Evolutionary conservation across 30 jellyfish, hydroid and myxozoan genomes (phyloP), one percentile per base, ranked within the genome.

Genomic region (Euphysa ruthae): DNA sequence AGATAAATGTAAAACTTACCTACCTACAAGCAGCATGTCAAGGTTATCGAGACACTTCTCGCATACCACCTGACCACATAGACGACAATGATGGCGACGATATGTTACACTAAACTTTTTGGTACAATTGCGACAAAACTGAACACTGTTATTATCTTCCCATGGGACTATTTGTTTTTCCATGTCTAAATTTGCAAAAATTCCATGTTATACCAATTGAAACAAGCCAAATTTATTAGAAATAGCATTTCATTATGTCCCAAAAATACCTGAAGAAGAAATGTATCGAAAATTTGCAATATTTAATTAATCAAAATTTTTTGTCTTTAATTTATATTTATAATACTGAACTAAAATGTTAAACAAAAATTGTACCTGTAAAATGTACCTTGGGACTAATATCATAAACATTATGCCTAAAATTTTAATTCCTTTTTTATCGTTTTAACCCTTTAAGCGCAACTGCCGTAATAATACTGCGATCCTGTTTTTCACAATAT

Each of bases 11-110:
- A n/a, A n/a, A n/a, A n/a, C n/a, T n/a, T n/a, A n/a, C n/a, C n/a
- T n/a, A 88, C 97, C 49, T 43, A 94, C 94, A 18, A 73, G 84
- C 7, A 19, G 16, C 63, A 70, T 61, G 60, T 29, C 60, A 20
- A 88, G 56, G 23, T 46, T 68, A 23, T 73, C 94, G 33, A 78
- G 58, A 43, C 94, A 79, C 4, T 50, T 84, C 2, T 82, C 93
- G 69, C 97, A 88, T 25, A 24, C 56, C 21, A 88, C 97, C 38
- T 63, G 60, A 25, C 97, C 97, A 80, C 97, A 88, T 32, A 88
- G 72, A 26, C 97, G 76, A 55, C 97, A 88, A 71, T 88, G 97
- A 42, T 80, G 94, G 7, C 92, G 86, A 32, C 97, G 54, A 1
- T 56, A 29, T 7, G 80, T 55, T 13, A 88, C 69, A 33, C 58